Evolutionary conservation across 2,888 invertebrate genomes (phyloP).

Genomic region (Spodoptera picta): DNA sequence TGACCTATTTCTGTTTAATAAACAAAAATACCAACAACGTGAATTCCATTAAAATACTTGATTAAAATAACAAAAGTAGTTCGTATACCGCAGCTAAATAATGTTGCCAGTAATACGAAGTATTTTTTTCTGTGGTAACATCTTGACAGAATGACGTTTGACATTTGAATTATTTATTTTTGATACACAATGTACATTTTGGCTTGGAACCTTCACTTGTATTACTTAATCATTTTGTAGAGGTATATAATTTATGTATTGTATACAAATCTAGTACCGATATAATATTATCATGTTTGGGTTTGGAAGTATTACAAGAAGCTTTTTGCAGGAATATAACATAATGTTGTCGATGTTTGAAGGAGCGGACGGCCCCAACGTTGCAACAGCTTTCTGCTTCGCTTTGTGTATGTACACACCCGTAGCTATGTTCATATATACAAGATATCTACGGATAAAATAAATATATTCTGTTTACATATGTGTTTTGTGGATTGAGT

Average conservation of each 20-base stretch:
- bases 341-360: conserved; percentile 4
- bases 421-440: conserved; percentile 2
- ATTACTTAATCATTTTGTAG: conserved; percentile 30
- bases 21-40: neutral
- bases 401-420: conserved; percentile 21
- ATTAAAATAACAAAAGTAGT: conserved; percentile 25
- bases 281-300: conserved; percentile 1
- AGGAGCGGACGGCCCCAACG: conserved; percentile 12
- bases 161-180: conserved; percentile 25
- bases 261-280: conserved; percentile 22
- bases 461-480: conserved; percentile 8
- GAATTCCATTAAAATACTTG: conserved; percentile 9
- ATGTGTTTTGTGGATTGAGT: neutral
- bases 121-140: conserved; percentile 9
- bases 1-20: no score
- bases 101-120: conserved; percentile 10
- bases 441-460: conserved; percentile 13
- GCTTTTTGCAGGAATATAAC: neutral
- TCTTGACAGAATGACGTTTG: conserved; percentile 25
- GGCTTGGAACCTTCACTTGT: conserved; percentile 32
- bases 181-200: conserved; percentile 28
- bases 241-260: conserved; percentile 32
- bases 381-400: conserved; percentile 13
- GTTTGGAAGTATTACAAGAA: neutral
- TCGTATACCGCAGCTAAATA: conserved; percentile 24